Evolutionary conservation across 1,140 invertebrate species (phyloP), one percentile per base, ranked within the genome.

Genomic region (Melipona quadrifasciata): DNA sequence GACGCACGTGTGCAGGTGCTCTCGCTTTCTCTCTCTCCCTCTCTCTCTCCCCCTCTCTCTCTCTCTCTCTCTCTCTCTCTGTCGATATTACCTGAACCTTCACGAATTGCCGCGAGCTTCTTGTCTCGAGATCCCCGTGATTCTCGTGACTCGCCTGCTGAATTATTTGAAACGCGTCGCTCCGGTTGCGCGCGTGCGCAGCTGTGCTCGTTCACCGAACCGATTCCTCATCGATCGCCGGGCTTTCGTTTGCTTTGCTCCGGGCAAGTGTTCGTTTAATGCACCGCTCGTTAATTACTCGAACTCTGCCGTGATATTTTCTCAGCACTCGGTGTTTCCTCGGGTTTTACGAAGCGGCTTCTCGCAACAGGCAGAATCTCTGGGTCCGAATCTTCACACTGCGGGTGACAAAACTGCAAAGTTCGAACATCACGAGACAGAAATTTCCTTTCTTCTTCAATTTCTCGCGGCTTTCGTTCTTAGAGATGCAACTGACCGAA

Each of bases 1-100:
- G 51, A 55, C 61, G 64, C 75, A 67, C 80, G 81, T 78, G 70
- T 64, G 82, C 89, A 85, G 79, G 85, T 90, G 80, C 55, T 85
- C 64, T 47, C 6, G 10, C 39, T 47, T 6, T 47, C 39, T 47
- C 39, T 47, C 39, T 47, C 5, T 39, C 39, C 8, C 39, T 47
- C 39, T 47, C 10, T 10, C 39, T 47, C 39, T 47, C 39, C 8
- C 6, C 10, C 39, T 47, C 39, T 47, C 39, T 47, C 39, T 47
- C 39, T 47, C 5, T 39, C 39, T 47, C 39, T 47, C 39, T 47
- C 10, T 10, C 39, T 47, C 6, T 39, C 39, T 39, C 6, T 6
- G 39, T 24, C 21, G 58, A 71, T 73, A 84, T 70, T 88, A 84
- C 78, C 51, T 61, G 73, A 47, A 14, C n/a, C 21, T 67, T 83